phyloP scores from a whole-genome alignment of 2,113 vertebrate species.

The Catharus bicknelli region DNA sequence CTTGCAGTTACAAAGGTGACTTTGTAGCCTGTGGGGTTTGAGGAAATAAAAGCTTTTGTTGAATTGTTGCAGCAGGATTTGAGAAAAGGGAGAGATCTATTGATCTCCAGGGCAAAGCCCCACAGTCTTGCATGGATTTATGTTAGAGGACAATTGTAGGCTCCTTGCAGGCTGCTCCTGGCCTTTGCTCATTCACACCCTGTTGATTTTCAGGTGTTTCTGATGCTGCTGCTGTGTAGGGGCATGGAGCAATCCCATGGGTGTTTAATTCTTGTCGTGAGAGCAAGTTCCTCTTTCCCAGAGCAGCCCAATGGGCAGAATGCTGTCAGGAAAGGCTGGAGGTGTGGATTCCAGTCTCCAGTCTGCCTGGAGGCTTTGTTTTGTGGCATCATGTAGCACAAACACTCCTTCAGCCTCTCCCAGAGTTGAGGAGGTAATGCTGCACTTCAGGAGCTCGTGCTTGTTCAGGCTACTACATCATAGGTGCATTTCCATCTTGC shows the following conservation, averaged over 20 bases:
- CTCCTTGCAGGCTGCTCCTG: background rate
- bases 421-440: background rate
- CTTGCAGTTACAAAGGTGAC: background rate
- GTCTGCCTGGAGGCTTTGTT: background rate
- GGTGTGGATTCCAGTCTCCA: background rate
- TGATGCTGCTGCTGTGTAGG: background rate
- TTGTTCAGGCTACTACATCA: background rate
- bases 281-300: background rate
- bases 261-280: background rate
- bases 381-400: background rate
- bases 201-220: background rate
- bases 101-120: background rate
- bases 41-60: background rate
- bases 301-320: background rate
- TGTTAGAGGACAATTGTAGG: background rate
- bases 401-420: background rate
- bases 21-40: accelerated
- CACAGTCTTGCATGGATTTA: background rate
- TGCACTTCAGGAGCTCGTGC: background rate
- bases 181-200: background rate
- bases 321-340: background rate
- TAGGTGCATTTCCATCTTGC: background rate
- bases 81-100: background rate
- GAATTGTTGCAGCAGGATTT: background rate
- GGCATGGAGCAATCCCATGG: background rate